These are phyloP conservation scores for Eristalinus sepulchralis DNA, from an alignment of 2,888 invertebrate species.

Conservation along the genomic window DNA sequence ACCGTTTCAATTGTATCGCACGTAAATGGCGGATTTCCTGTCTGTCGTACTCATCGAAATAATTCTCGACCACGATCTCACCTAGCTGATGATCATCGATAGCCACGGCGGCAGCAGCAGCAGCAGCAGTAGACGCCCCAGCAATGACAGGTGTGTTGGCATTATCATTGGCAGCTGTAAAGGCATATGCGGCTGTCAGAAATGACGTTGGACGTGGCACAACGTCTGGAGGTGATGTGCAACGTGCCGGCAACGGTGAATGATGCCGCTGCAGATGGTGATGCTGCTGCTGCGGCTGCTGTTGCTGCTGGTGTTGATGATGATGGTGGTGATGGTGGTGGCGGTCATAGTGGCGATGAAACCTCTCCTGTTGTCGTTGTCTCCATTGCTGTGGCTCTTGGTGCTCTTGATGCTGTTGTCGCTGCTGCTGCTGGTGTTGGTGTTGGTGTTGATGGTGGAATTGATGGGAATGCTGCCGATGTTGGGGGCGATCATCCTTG, in stretches of 20 bases:
- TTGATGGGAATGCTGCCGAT: constrained; percentile 72
- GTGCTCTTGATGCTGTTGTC: constrained; percentile 71
- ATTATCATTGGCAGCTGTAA: not conserved
- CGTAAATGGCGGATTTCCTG: constrained; percentile 78
- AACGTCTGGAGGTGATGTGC: constrained; percentile 79
- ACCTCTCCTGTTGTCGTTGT: constrained; percentile 73
- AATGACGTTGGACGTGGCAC: constrained; percentile 78
- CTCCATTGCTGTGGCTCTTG: constrained; percentile 66
- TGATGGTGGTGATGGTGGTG: constrained; percentile 72
- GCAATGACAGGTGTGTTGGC: too few relatives aligned
- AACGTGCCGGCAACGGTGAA: constrained; percentile 74
- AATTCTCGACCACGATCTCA: constrained; percentile 79
- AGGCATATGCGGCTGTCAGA: constrained; percentile 57
- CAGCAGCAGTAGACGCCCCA: not conserved
- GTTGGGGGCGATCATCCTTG: constrained; percentile 72
- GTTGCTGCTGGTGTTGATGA: constrained; percentile 69
- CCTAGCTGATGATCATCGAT: constrained; percentile 63
- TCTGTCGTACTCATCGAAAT: constrained; percentile 80
- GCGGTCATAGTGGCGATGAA: constrained; percentile 72
- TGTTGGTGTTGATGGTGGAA: constrained; percentile 64
- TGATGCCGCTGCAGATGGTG: constrained; percentile 69
- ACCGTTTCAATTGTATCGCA: constrained; percentile 73
- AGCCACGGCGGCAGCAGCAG: not conserved
- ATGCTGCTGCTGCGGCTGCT: constrained; percentile 64
- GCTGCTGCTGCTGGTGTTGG: constrained; percentile 65